Evolutionary conservation across 2,113 vertebrate species (phyloP).

Genomic region (Montifringilla adamsi): DNA sequence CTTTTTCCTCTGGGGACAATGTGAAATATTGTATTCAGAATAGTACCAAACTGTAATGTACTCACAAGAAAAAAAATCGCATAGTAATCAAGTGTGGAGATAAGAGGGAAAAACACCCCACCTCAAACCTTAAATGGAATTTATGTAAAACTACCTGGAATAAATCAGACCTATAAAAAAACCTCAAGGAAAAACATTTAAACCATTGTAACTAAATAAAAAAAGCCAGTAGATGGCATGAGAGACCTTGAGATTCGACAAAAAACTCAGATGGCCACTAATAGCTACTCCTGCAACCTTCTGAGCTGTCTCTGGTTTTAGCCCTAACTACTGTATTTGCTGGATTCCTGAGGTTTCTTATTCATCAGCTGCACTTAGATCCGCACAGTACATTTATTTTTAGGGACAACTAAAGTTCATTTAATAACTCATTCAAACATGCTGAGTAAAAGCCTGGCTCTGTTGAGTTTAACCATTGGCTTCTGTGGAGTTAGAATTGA

Average conservation of each 20-base stretch:
- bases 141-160: constrained; percentile 2
- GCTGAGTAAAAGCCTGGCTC: constrained; percentile 51
- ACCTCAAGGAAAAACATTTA: background rate
- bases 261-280: background rate
- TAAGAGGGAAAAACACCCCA: background rate
- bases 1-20: background rate
- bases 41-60: background rate
- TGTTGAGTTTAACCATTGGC: constrained; percentile 38
- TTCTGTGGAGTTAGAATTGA: background rate
- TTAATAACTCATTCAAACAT: constrained; percentile 47
- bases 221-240: constrained; percentile 74
- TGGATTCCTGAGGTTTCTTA: constrained; percentile 8
- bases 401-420: constrained; percentile 17
- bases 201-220: background rate
- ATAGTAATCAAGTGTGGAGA: background rate
- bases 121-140: background rate
- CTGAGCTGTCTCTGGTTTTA: background rate
- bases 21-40: background rate
- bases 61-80: background rate
- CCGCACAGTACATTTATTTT: constrained; percentile 17
- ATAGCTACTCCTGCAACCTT: background rate
- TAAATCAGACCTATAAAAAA: background rate
- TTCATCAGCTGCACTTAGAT: constrained; percentile 14
- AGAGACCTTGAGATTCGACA: constrained; percentile 32
- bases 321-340: background rate